phyloP scores from a whole-genome alignment of 1,140 invertebrate species.

The Bombus confusus region DNA sequence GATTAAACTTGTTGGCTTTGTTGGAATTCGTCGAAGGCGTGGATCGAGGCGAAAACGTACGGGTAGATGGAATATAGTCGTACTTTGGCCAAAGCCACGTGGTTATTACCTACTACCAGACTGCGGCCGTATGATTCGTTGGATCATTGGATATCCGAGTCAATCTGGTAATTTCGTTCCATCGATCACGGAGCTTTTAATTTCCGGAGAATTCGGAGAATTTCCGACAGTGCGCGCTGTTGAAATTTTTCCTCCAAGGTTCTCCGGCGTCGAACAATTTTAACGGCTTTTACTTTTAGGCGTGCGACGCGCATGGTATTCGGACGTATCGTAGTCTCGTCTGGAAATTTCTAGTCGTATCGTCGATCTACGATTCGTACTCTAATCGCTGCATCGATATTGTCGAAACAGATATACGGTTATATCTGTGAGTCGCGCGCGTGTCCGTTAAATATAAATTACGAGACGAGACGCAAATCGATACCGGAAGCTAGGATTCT shows the following conservation, averaged over 20 bases:
- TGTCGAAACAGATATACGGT: background rate
- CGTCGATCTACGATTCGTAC: no score
- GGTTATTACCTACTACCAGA: background rate
- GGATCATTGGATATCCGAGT: background rate
- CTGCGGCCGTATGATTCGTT: background rate
- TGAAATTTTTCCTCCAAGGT: background rate
- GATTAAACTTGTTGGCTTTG: constrained; percentile 6
- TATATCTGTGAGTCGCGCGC: background rate
- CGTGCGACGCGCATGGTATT: background rate
- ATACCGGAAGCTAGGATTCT: background rate
- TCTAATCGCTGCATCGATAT: no score
- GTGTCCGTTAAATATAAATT: background rate
- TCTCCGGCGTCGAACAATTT: constrained; percentile 17
- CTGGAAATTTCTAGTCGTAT: background rate
- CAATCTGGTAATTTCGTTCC: background rate
- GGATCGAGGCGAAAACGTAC: background rate
- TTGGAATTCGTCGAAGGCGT: constrained; percentile 2
- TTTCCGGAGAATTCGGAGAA: background rate
- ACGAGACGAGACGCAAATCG: background rate
- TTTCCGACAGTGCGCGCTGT: background rate
- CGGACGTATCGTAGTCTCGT: background rate
- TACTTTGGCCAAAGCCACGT: background rate
- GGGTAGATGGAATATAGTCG: background rate
- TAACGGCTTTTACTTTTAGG: background rate
- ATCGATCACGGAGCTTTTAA: background rate